Base-by-base conservation (phyloP, 2,888 invertebrate species). In the Notocelia uddmanniana region DNA sequence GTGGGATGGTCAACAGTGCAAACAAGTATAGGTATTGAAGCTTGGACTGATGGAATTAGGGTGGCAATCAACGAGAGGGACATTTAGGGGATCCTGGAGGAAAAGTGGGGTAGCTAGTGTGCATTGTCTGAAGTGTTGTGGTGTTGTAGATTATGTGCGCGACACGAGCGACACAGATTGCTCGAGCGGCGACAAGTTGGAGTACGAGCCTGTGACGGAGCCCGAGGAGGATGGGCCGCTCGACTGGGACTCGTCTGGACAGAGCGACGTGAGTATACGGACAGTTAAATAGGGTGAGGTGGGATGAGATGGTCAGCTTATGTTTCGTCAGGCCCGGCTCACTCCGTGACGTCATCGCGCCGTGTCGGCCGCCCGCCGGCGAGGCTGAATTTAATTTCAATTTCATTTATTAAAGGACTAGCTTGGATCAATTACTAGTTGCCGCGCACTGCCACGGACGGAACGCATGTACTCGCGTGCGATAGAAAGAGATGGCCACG, bases 241-340 rank as follows among this genome's bases (percentile, higher is more conserved):
- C 41, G 80, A 83, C 37, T 87, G 82, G 15, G 90, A 90, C 75
- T 92, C 94, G 2, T 94, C 95, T 1, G 94, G 91, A 72, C 93
- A 92, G 63, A 94, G 94, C 77, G 95, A 95, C 54, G 93, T 93
- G 74, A 88, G 90, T n/a, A n/a, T n/a, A n/a, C n/a, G n/a, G n/a
- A n/a, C n/a, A n/a, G n/a, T n/a, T n/a, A n/a, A n/a, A n/a, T n/a
- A n/a, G n/a, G n/a, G n/a, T n/a, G n/a, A n/a, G n/a, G n/a, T n/a
- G n/a, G n/a, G n/a, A n/a, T n/a, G n/a, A n/a, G n/a, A n/a, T n/a
- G n/a, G n/a, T n/a, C n/a, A n/a, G n/a, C n/a, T n/a, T n/a, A n/a
- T n/a, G n/a, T n/a, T n/a, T n/a, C n/a, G n/a, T n/a, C n/a, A n/a
- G n/a, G n/a, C n/a, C n/a, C n/a, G n/a, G n/a, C n/a, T n/a, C n/a